These are phyloP conservation scores for Tiliacea aurago DNA, from an alignment of 2,888 invertebrate species.

Conservation along the genomic window DNA sequence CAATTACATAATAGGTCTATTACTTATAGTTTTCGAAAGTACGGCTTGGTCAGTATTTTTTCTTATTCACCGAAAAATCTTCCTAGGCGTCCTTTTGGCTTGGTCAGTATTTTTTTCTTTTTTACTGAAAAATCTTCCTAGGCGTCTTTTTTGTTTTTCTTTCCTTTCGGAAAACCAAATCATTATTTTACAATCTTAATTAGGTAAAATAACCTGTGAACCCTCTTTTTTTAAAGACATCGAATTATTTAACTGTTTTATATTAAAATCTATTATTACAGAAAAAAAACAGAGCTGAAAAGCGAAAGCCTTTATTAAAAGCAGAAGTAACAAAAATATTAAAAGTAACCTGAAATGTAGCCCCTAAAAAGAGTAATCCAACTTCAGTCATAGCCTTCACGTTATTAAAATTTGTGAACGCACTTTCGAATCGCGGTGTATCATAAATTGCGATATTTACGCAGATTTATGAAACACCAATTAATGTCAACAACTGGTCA, in stretches of 20 bases:
- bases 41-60: background rate
- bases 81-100: background rate
- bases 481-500: conserved; percentile 56
- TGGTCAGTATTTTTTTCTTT: background rate
- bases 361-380: conserved; percentile 22
- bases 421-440: conserved; percentile 63
- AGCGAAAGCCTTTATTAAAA: background rate
- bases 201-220: too few relatives aligned
- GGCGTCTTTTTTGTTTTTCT: background rate
- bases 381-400: conserved; percentile 59
- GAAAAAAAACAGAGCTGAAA: background rate
- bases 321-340: background rate
- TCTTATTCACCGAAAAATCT: background rate
- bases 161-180: background rate
- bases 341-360: conserved; percentile 2
- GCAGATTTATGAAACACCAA: conserved; percentile 62
- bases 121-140: background rate
- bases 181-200: background rate
- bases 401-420: conserved; percentile 43
- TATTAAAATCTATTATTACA: background rate
- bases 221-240: background rate
- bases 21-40: conserved; percentile 28
- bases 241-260: too few relatives aligned
- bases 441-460: conserved; percentile 56
- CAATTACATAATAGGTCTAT: conserved; percentile 25